A percentile compares a stretch with the other conserved stretches of the same genome.
Conservation (phyloP, 2,797 vertebrate species). For the Syngnathus acus region DNA sequence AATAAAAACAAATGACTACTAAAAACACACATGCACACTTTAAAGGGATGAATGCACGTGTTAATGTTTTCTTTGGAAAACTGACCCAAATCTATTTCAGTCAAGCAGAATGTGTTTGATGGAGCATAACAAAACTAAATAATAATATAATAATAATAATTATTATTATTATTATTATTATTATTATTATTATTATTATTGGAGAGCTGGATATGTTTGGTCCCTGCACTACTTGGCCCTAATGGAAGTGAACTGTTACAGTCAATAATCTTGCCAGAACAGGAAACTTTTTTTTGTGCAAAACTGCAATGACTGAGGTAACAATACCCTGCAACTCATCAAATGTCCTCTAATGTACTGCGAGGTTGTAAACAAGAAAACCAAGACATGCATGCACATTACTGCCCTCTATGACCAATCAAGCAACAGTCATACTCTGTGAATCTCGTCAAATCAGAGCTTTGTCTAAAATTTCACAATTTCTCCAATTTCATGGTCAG, state of each 20-base stretch:
- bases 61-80: slow-evolving; percentile 33
- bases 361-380: background rate
- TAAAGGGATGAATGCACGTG: slow-evolving; percentile 31
- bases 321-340: background rate
- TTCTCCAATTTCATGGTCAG: slow-evolving; percentile 52
- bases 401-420: slow-evolving; percentile 28
- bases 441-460: slow-evolving; percentile 51
- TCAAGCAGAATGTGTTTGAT: slow-evolving; percentile 24
- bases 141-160: no score
- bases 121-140: slow-evolving; percentile 13
- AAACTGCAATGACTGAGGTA: background rate
- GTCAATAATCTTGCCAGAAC: background rate
- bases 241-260: background rate
- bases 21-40: slow-evolving; percentile 18
- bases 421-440: slow-evolving; percentile 22
- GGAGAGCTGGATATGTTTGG: background rate
- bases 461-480: slow-evolving; percentile 49
- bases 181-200: no score
- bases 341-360: background rate
- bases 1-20: slow-evolving; percentile 30
- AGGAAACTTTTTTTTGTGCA: no score
- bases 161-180: no score
- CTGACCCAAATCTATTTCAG: slow-evolving; percentile 17
- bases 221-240: background rate
- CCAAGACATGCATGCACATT: background rate